Conservation (phyloP, 2,888 invertebrate species). For the Calameuta idolon region DNA sequence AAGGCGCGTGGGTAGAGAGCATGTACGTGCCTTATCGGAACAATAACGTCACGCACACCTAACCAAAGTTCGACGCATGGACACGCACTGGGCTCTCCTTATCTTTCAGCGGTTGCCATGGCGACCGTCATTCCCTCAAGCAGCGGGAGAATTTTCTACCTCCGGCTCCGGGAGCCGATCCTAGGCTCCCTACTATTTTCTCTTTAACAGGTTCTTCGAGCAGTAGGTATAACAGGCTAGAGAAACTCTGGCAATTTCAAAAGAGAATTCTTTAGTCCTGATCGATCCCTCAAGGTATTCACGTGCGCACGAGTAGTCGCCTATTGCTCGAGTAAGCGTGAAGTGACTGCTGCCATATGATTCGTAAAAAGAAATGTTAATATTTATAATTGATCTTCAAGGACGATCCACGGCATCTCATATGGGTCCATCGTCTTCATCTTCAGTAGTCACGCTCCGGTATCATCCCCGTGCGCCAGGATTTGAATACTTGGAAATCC, state of each 20-base stretch:
- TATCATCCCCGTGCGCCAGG: not conserved
- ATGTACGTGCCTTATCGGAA: not conserved
- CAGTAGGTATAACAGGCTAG: not conserved
- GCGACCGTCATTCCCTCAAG: not conserved
- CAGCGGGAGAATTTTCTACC: not conserved
- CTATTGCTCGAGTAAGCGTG: not conserved
- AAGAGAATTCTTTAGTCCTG: not conserved
- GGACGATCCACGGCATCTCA: not conserved
- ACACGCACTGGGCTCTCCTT: conserved; percentile 6
- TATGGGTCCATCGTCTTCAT: not conserved
- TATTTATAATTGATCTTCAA: not conserved
- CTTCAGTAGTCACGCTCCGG: not conserved
- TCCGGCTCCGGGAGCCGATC: not conserved
- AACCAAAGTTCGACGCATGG: not conserved
- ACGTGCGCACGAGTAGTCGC: not conserved
- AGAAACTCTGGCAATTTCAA: not conserved
- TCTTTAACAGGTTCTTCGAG: not conserved
- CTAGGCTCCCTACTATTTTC: not conserved
- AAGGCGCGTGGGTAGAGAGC: not conserved
- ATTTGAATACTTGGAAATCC: not conserved
- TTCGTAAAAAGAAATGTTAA: not conserved
- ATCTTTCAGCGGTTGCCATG: conserved; percentile 16
- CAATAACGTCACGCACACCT: not conserved
- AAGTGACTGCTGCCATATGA: not conserved
- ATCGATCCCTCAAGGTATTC: not conserved